Evolutionary conservation across 1,140 invertebrate species (phyloP).

Genomic region (Drosophila mauritiana): DNA sequence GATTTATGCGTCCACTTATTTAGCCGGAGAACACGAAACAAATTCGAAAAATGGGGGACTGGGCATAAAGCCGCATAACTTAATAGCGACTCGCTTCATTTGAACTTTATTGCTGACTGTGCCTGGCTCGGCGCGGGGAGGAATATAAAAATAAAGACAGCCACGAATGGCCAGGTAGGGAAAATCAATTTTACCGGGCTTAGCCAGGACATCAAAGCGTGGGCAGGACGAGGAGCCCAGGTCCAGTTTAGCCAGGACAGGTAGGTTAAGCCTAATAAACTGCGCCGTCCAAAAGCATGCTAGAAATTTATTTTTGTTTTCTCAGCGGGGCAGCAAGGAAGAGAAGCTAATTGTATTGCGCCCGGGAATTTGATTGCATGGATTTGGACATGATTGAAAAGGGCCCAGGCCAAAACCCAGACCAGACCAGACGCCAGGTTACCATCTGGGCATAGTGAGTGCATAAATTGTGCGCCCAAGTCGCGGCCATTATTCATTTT

Average conservation of each 20-base stretch:
- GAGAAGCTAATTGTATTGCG: conserved; percentile 76
- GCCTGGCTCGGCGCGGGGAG: conserved; percentile 18
- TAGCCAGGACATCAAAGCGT: conserved; percentile 77
- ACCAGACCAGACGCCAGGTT: conserved; percentile 4
- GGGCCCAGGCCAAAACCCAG: conserved; percentile 22
- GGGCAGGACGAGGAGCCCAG: conserved; percentile 24
- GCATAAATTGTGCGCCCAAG: conserved; percentile 75
- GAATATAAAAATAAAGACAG: conserved; percentile 49
- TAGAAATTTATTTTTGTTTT: conserved; percentile 53
- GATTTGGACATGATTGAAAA: conserved; percentile 81
- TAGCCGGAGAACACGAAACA: conserved; percentile 56
- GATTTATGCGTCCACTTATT: conserved; percentile 81
- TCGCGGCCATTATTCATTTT: conserved; percentile 81
- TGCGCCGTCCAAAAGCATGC: conserved; percentile 67
- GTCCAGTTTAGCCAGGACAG: conserved; percentile 12
- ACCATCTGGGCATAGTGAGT: conserved; percentile 57
- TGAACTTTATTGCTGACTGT: conserved; percentile 73
- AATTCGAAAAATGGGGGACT: conserved; percentile 10
- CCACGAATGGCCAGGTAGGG: conserved; percentile 18
- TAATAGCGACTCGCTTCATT: conserved; percentile 76
- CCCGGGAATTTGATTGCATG: conserved; percentile 75
- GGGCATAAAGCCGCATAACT: conserved; percentile 74
- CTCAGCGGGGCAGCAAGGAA: conserved; percentile 20
- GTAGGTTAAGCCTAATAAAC: conserved; percentile 77
- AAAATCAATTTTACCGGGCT: conserved; percentile 80